Evolutionary conservation across 2,113 vertebrate species (phyloP), one percentile per base, ranked within the genome.

Genomic region (Willisornis vidua): DNA sequence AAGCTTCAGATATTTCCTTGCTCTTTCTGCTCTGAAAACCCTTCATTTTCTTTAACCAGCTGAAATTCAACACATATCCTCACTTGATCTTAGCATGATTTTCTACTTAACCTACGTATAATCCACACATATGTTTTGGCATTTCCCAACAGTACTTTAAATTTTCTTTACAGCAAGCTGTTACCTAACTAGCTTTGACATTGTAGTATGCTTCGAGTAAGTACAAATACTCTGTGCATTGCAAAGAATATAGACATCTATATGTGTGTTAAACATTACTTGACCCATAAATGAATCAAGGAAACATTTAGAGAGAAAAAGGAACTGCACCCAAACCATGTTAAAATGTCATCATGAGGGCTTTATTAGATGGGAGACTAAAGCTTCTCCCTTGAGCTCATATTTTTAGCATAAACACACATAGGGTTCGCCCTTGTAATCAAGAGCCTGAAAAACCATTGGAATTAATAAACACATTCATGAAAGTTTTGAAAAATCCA

Each of bases 1-100:
- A 68, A 95, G 28, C 20, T 46, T 85, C 90, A 78, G n/a, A 37
- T 83, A 86, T 45, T 86, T 72, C 63, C 70, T 89, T 82, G 29
- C 19, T 66, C n/a, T 75, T 63, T 73, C 25, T 52, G 72, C 66
- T 77, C 84, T 57, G 45, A 87, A 85, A 87, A 33, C 13, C 48
- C 41, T 90, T 87, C 12, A 37, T 93, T 90, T 91, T 72, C 87
- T 81, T 66, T 54, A 84, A 70, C 66, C 23, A 70, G 58, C 13
- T 76, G 76, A 90, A 96, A 90, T 87, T 33, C 0, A 0, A 52
- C 41, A 67, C 15, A 29, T 33, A 71, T 41, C 35, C 54, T 94
- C 41, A 49, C 86, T 95, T 72, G 48, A 87, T 89, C 45, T 75
- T 73, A 58, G 71, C 41, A 24, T n/a, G 59, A 67, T 77, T 85